Conservation (phyloP, 2,888 invertebrate species). For the Gortyna flavago region DNA sequence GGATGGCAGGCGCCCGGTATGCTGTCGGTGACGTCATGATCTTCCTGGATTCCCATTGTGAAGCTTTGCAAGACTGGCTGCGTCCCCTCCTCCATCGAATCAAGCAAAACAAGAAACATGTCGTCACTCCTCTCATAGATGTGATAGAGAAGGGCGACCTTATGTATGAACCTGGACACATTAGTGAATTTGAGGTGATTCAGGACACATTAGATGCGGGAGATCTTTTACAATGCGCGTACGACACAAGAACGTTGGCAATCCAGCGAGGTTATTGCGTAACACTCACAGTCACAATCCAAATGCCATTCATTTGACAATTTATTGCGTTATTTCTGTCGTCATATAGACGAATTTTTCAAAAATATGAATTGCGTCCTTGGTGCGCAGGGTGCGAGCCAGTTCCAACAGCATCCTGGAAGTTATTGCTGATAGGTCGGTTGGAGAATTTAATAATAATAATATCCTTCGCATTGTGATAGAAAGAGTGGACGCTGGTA, state of each 20-base stretch:
- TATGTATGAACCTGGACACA: slow-evolving; percentile 70
- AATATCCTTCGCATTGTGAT: not conserved
- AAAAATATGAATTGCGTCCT: too few relatives aligned
- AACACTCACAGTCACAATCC: too few relatives aligned
- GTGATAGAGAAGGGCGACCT: slow-evolving; percentile 94
- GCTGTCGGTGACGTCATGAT: slow-evolving; percentile 90
- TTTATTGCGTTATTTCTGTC: not conserved
- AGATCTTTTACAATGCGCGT: slow-evolving; percentile 3
- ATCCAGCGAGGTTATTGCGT: not conserved
- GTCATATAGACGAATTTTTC: not conserved
- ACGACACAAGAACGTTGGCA: not conserved
- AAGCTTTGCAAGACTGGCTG: slow-evolving; percentile 94
- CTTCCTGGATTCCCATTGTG: slow-evolving; percentile 97
- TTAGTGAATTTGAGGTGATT: slow-evolving; percentile 74
- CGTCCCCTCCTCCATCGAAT: slow-evolving; percentile 97
- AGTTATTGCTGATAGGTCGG: too few relatives aligned
- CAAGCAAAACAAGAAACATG: slow-evolving; percentile 91
- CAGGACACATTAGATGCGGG: slow-evolving; percentile 6
- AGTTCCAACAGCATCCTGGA: too few relatives aligned
- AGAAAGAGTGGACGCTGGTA: not conserved
- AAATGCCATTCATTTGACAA: too few relatives aligned
- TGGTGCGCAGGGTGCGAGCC: too few relatives aligned
- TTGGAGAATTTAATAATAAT: too few relatives aligned
- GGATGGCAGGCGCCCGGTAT: slow-evolving; percentile 93
- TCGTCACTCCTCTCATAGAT: slow-evolving; percentile 98